Evolutionary conservation across 2,113 vertebrate species (phyloP).

Genomic region (Nyctereutes procyonoides): DNA sequence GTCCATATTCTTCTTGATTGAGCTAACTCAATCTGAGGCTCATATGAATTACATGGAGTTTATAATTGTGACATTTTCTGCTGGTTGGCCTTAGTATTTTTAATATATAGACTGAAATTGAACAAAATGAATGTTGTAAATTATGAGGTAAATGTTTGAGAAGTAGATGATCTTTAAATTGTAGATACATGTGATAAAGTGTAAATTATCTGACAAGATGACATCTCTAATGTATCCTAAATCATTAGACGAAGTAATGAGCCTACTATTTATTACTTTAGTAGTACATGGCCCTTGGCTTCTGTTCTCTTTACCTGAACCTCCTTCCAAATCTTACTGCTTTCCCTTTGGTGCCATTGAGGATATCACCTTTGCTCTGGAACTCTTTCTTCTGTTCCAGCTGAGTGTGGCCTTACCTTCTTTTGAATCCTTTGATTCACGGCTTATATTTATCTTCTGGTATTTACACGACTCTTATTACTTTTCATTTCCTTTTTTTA

Average conservation of each 20-base stretch:
- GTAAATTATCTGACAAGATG: not conserved
- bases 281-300: not conserved
- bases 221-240: constrained; percentile 2
- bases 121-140: not conserved
- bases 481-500: not conserved
- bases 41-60: not conserved
- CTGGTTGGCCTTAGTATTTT: not conserved
- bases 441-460: not conserved
- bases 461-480: not conserved
- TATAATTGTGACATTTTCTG: not conserved
- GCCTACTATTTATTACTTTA: not conserved
- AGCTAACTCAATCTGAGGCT: not conserved
- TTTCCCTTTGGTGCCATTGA: not conserved
- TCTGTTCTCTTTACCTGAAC: constrained; percentile 17
- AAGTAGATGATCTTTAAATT: not conserved
- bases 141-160: not conserved
- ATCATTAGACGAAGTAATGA: not conserved
- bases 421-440: constrained; percentile 24
- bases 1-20: not conserved
- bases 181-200: constrained; percentile 17
- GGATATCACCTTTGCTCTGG: not conserved
- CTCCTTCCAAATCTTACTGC: not conserved
- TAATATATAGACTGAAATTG: not conserved
- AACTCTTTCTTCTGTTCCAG: not conserved
- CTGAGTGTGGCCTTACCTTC: not conserved